phyloP scores from a whole-genome alignment of 2,888 invertebrate species.

The Yponomeuta plumbellus region DNA sequence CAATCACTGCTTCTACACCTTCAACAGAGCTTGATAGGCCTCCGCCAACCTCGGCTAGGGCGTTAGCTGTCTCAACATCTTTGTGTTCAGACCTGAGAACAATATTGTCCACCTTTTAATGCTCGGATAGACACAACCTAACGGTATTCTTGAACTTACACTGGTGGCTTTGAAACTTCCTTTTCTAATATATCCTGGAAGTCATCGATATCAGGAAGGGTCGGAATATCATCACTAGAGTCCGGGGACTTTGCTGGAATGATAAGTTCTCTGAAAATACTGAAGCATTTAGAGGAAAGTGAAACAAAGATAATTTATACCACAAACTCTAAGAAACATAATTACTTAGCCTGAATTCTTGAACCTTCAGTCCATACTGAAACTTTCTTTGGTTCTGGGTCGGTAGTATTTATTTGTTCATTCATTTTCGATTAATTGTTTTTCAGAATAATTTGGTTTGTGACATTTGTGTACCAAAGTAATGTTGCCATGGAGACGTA shows the following conservation, averaged over 20 bases:
- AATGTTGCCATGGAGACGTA: too few relatives aligned
- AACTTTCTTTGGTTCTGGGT: conserved; percentile 61
- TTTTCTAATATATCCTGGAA: conserved; percentile 65
- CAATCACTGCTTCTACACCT: conserved; percentile 56
- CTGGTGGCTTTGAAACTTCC: conserved; percentile 55
- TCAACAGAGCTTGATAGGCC: conserved; percentile 50
- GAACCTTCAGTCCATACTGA: conserved; percentile 70
- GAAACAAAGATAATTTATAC: not conserved
- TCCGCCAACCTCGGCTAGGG: conserved; percentile 57
- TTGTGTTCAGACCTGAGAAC: conserved; percentile 45
- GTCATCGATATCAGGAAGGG: conserved; percentile 69
- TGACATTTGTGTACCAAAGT: too few relatives aligned
- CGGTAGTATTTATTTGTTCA: conserved; percentile 28
- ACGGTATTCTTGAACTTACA: conserved; percentile 38
- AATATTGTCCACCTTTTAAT: not conserved
- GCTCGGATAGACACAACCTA: not conserved
- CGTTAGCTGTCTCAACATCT: conserved; percentile 56
- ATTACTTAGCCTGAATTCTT: conserved; percentile 61
- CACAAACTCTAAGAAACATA: not conserved
- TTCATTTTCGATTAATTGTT: conserved; percentile 2
- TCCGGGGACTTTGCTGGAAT: conserved; percentile 64
- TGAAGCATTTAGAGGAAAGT: conserved; percentile 8
- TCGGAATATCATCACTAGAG: conserved; percentile 63
- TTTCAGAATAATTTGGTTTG: not conserved
- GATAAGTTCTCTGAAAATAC: conserved; percentile 52